Evolutionary conservation across 2,797 vertebrate genomes (phyloP).

Genomic region (Schizopygopsis pylzovi): DNA sequence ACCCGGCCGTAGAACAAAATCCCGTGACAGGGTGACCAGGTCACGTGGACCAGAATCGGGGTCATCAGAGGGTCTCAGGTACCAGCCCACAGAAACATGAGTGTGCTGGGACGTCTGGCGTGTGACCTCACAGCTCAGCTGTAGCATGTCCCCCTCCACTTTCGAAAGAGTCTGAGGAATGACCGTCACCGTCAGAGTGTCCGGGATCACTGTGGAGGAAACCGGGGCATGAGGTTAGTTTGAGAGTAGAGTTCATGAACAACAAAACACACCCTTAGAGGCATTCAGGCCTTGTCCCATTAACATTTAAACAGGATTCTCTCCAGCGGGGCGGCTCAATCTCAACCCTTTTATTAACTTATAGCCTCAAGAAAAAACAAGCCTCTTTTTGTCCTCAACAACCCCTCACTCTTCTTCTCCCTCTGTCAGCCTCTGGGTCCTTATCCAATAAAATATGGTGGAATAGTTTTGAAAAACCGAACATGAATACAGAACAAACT

Average conservation of each 20-base stretch:
- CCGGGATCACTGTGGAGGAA: conserved; percentile 86
- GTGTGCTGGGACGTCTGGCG: conserved; percentile 89
- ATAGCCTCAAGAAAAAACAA: conserved; percentile 42
- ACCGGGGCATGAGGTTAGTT: conserved; percentile 3
- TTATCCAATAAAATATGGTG: conserved; percentile 14
- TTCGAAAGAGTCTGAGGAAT: conserved; percentile 88
- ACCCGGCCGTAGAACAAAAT: conserved; percentile 89
- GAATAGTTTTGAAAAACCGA: neutral
- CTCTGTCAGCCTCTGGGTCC: conserved; percentile 6
- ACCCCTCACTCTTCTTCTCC: conserved; percentile 19
- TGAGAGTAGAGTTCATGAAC: conserved; percentile 21
- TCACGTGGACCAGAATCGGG: conserved; percentile 77
- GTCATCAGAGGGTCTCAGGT: conserved; percentile 82
- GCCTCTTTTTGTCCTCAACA: conserved; percentile 37
- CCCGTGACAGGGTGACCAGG: conserved; percentile 89
- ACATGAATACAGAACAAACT: neutral
- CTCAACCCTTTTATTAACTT: conserved; percentile 53
- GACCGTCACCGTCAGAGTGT: conserved; percentile 84
- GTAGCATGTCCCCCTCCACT: conserved; percentile 90
- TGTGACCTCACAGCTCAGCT: conserved; percentile 90
- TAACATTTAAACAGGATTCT: conserved; percentile 59
- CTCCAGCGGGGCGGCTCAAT: conserved; percentile 44
- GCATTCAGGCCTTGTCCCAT: conserved; percentile 21
- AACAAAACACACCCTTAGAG: conserved; percentile 19
- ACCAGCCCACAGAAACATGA: conserved; percentile 93